Evolutionary conservation across 2,888 invertebrate genomes (phyloP).

Genomic region (Linyphia triangularis): DNA sequence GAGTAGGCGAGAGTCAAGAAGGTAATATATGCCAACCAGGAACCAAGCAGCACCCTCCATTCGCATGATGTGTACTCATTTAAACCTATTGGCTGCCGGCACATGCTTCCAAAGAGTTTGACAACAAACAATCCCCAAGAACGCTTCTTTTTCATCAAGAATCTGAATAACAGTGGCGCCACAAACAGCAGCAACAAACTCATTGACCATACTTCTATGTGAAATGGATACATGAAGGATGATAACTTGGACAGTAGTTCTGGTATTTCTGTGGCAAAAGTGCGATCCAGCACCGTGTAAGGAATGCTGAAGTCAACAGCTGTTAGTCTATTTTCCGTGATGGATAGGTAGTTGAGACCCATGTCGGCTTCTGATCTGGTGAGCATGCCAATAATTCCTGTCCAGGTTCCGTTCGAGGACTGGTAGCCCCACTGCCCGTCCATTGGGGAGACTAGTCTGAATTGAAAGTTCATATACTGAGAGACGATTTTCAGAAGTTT

Average conservation of each 20-base stretch:
- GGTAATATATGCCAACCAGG: neutral
- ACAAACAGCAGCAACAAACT: neutral
- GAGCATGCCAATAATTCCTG: constrained; percentile 77
- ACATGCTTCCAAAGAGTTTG: neutral
- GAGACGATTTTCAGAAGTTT: neutral
- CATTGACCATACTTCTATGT: neutral
- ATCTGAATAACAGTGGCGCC: neutral
- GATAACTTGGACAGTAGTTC: neutral
- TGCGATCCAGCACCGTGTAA: constrained; percentile 78
- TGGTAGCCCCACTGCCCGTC: constrained; percentile 13
- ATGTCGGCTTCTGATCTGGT: constrained; percentile 80
- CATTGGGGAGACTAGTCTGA: neutral
- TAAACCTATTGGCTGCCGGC: neutral
- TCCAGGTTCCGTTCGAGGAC: constrained; percentile 1
- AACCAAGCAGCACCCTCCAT: neutral
- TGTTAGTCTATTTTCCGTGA: constrained; percentile 82
- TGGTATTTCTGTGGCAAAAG: constrained; percentile 24
- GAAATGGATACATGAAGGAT: neutral
- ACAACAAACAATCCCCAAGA: neutral
- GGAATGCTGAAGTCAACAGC: constrained; percentile 82
- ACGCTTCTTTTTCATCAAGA: neutral
- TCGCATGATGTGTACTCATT: neutral
- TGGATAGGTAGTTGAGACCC: constrained; percentile 83
- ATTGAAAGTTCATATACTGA: neutral
- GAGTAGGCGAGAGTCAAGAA: neutral